Conservation (phyloP, 1,140 invertebrate genomes). For the Wiebesia pumilae region DNA sequence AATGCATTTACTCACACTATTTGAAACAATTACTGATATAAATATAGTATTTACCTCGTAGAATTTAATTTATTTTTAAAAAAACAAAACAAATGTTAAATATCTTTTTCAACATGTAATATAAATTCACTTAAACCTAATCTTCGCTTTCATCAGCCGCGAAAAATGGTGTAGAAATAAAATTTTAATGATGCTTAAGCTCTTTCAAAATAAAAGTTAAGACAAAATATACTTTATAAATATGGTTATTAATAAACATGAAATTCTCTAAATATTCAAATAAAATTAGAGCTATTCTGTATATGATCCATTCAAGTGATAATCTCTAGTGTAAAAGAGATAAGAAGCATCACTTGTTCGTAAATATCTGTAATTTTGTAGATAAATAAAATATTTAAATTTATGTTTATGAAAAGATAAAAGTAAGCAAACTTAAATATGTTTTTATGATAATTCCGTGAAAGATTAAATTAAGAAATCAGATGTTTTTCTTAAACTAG, state of each 20-base stretch:
- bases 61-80: background rate
- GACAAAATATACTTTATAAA: background rate
- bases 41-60: no score
- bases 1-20: no score
- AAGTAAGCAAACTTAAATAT: background rate
- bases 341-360: background rate
- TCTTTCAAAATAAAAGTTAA: background rate
- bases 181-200: background rate
- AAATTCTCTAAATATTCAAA: background rate
- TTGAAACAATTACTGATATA: no score
- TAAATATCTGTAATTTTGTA: background rate
- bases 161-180: background rate
- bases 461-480: no score
- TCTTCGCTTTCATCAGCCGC: no score
- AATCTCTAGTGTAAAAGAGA: background rate
- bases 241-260: background rate
- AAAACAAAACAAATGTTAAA: background rate
- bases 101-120: background rate
- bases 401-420: background rate
- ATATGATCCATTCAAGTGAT: background rate
- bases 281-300: background rate
- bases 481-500: no score
- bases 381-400: no score
- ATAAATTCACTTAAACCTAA: background rate
- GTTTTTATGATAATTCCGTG: no score